Conservation (phyloP, 2,113 vertebrate species). For the Phalacrocorax aristotelis region DNA sequence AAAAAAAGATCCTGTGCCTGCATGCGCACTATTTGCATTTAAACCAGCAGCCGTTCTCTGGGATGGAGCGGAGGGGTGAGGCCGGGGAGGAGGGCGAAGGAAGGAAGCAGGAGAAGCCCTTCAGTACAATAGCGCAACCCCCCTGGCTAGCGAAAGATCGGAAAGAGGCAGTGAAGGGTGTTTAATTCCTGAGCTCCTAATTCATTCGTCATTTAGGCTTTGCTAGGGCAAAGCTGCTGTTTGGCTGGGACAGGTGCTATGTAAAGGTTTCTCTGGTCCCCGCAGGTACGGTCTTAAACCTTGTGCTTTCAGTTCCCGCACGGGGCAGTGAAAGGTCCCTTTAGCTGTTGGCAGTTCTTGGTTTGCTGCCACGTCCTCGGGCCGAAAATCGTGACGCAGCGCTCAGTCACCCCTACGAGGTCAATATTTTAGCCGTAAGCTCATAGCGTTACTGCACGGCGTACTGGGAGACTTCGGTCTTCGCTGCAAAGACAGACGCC, state of each 20-base stretch:
- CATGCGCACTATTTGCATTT: constrained; percentile 55
- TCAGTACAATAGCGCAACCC: neutral
- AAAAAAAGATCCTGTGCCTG: constrained; percentile 52
- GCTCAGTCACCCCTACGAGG: rapidly evolving
- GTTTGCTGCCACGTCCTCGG: neutral
- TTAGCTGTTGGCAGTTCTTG: neutral
- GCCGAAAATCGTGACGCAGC: rapidly evolving
- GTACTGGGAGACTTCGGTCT: neutral
- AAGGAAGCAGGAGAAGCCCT: neutral
- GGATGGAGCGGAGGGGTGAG: neutral
- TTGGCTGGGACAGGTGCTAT: neutral
- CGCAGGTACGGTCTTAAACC: neutral
- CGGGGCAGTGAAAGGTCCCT: neutral
- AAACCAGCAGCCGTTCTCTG: neutral
- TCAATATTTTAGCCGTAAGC: neutral
- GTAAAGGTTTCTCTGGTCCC: neutral
- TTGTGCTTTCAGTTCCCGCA: neutral
- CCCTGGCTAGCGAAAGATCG: neutral
- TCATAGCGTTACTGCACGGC: rapidly evolving
- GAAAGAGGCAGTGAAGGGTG: neutral
- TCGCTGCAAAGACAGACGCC: neutral
- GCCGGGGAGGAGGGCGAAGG: neutral
- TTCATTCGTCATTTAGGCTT: neutral
- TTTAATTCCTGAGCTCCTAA: neutral
- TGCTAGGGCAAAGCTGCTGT: neutral